Base-by-base conservation (phyloP, 1,140 invertebrate genomes). In the Ips nitidus region DNA sequence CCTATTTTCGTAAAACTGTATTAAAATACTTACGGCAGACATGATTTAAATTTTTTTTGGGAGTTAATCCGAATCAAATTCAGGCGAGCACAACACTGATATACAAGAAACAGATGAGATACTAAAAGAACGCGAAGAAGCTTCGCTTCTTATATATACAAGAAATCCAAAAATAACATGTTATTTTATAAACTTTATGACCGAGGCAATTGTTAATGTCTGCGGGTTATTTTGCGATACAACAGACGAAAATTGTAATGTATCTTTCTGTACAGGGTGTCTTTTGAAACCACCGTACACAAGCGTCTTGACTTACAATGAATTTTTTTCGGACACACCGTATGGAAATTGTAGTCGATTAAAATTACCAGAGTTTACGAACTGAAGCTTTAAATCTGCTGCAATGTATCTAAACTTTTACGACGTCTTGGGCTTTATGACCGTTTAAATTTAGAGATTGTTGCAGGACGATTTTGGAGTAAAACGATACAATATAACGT, bases 121-220 rank as follows among this genome's bases (percentile, higher is more conserved):
- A 55, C 52, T 55, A 37, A 55, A 55, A 55, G 52, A n/a, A 55
- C 37, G 4, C n/a, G 4, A 4, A 55, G 52, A n/a, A 36, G 8
- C 52, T 37, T 55, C 52, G n/a, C 36, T 55, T 36, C n/a, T 22
- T 55, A 22, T 55, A 55, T 55, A 55, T 55, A 55, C 5, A 22
- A 55, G 1, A 37, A 2, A 55, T 22, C 52, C 52, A 55, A 55
- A 55, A 55, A 55, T 55, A 55, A 55, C n/a, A 55, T 55, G n/a
- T 55, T 36, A 55, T 55, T 55, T 55, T 36, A 8, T 55, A 36
- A 55, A 55, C 5, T 55, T 55, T 55, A n/a, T 55, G 52, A 55
- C 52, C 52, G 37, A 55, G 8, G 52, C 52, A 55, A 55, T 55
- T 55, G n/a, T 55, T 55, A 55, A 55, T 55, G 52, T 55, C 37